These are phyloP conservation scores for Drosophila miranda DNA, from an alignment of 1,140 invertebrate species.

Conservation along the genomic window DNA sequence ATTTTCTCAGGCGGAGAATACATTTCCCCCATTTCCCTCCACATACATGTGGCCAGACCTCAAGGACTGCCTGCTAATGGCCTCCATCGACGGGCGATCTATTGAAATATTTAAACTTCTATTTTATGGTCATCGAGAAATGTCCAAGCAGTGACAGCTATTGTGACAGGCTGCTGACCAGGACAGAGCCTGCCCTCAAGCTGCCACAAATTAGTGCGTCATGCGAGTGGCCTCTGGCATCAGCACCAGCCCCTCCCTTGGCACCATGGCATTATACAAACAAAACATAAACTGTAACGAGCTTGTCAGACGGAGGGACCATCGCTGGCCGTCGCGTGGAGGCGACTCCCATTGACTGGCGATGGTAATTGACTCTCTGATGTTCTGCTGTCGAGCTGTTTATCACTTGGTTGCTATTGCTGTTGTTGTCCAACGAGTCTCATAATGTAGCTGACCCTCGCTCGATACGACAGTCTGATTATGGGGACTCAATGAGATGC, in stretches of 20 bases:
- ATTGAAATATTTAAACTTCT: slow-evolving; percentile 39
- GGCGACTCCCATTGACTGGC: slow-evolving; percentile 14
- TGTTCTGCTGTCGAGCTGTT: slow-evolving; percentile 51
- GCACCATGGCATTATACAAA: slow-evolving; percentile 27
- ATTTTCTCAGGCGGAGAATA: not conserved
- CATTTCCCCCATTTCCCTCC: not conserved
- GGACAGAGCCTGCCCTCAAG: slow-evolving; percentile 1
- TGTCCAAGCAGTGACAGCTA: slow-evolving; percentile 47
- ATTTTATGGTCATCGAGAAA: slow-evolving; percentile 45
- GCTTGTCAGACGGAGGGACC: slow-evolving; percentile 43
- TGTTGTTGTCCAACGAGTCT: slow-evolving; percentile 28
- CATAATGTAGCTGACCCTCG: slow-evolving; percentile 32
- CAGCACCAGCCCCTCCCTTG: not conserved
- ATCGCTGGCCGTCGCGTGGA: not conserved
- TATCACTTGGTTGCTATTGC: slow-evolving; percentile 53
- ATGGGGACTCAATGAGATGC: slow-evolving; percentile 15
- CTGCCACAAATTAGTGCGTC: slow-evolving; percentile 43
- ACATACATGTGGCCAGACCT: not conserved
- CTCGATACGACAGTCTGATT: slow-evolving; percentile 20
- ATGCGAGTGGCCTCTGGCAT: slow-evolving; percentile 7
- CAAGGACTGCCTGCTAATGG: not conserved
- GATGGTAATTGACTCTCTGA: slow-evolving; percentile 57
- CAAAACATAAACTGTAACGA: slow-evolving; percentile 59
- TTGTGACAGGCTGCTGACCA: slow-evolving; percentile 26
- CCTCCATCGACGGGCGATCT: slow-evolving; percentile 14